These are phyloP conservation scores for Aplocera efformata DNA, from an alignment of 2,888 invertebrate species.

Conservation along the genomic window DNA sequence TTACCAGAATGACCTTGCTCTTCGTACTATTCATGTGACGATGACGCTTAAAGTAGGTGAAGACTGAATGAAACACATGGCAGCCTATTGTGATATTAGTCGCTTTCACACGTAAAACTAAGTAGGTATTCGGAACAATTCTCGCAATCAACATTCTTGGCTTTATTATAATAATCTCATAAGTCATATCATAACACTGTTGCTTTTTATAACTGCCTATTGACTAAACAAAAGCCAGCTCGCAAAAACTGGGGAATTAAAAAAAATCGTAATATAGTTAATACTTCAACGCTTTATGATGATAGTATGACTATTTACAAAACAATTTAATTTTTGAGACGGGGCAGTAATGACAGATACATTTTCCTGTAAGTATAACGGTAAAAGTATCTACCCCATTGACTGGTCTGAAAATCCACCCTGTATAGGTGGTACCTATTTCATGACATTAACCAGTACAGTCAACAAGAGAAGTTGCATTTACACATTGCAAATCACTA, in stretches of 20 bases:
- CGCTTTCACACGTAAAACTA: slow-evolving; percentile 38
- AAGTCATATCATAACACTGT: slow-evolving; percentile 13
- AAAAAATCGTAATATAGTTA: slow-evolving; percentile 13
- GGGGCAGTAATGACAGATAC: too few species aligned
- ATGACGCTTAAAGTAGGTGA: slow-evolving; percentile 33
- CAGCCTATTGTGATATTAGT: slow-evolving; percentile 33
- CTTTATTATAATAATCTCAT: slow-evolving; percentile 29
- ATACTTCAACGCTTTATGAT: neutral
- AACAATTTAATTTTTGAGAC: too few species aligned
- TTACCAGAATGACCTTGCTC: slow-evolving; percentile 34
- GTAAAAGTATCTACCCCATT: too few species aligned
- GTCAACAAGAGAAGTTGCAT: too few species aligned
- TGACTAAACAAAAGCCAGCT: slow-evolving; percentile 26
- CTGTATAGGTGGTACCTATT: too few species aligned
- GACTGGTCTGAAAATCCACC: too few species aligned
- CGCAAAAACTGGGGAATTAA: slow-evolving; percentile 20
- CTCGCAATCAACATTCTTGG: slow-evolving; percentile 33
- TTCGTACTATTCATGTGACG: slow-evolving; percentile 29
- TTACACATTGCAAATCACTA: too few species aligned
- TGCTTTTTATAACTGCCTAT: slow-evolving; percentile 23
- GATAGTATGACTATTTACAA: slow-evolving; percentile 11
- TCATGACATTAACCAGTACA: too few species aligned
- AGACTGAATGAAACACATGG: slow-evolving; percentile 28
- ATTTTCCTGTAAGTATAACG: too few species aligned
- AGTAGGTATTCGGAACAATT: slow-evolving; percentile 34